Base-by-base conservation (phyloP, 30 jellyfish, hydroid and myxozoan species). In the Catostylus mosaicus region DNA sequence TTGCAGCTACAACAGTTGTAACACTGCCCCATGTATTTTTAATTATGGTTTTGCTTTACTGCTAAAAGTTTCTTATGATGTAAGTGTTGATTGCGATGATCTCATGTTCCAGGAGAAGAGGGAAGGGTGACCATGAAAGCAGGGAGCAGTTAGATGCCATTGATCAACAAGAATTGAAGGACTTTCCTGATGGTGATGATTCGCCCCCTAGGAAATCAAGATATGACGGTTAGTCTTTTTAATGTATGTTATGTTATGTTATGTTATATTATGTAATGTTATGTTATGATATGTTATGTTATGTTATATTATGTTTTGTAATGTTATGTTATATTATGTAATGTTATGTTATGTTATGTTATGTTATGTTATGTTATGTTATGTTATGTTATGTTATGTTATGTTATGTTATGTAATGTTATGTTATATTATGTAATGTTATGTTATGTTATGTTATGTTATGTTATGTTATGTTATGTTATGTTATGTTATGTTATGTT, bases 261-360 rank as follows among this genome's bases (percentile, higher is more conserved):
- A 24, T 36, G 18, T 16, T 67, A 43, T 36, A 11, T 29, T 67
- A 8, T 34, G 60, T 29, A 5, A 67, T 67, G 62, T n/a, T 33
- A 67, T 64, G 47, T 7, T 64, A 64, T 64, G 77, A 31, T 64
- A 26, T 64, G 52, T 7, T 64, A 64, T 64, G 77, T 5, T 64
- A 64, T 64, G 47, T 7, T 64, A 64, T 64, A 23, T 4, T 64
- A 64, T 64, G 47, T 7, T 64, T 4, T 30, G 47, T 7, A 10
- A 64, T 64, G 77, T 9, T 64, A 64, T 64, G 77, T 6, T 64
- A 64, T 26, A 56, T 7, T 64, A 29, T 64, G 77, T 7, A 5
- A 64, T 67, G 62, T n/a, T 32, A 34, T 4, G 80, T 29, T 67
- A 67, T 67, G 80, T 2, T 67, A 67, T 67, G 80, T 18, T 67